These are phyloP conservation scores for Drosophila paucipuncta DNA, from an alignment of 2,888 invertebrate genomes.

Conservation along the genomic window DNA sequence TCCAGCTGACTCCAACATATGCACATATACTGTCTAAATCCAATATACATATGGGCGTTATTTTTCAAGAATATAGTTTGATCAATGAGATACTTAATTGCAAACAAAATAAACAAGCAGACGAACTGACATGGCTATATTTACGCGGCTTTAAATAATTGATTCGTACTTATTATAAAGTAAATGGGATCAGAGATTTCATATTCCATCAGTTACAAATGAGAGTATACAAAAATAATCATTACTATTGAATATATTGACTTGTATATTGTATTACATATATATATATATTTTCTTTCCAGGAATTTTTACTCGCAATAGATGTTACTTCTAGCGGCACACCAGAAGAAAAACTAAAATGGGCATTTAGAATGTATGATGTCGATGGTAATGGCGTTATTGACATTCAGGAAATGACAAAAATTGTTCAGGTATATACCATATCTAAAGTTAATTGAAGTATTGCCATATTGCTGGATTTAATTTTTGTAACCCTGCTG, in stretches of 20 bases:
- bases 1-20: background rate
- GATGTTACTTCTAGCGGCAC: constrained; percentile 99
- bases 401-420: constrained; percentile 99
- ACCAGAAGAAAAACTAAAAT: constrained; percentile 98
- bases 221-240: background rate
- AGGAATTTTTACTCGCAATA: constrained; percentile 99
- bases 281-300: constrained; percentile 6
- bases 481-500: background rate
- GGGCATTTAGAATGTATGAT: constrained; percentile 99
- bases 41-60: background rate
- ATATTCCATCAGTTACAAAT: background rate
- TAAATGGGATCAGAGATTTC: background rate
- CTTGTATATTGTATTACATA: background rate
- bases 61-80: background rate
- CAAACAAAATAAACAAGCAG: background rate
- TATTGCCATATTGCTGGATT: background rate
- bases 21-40: background rate
- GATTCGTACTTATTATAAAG: background rate
- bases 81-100: background rate
- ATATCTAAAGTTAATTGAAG: background rate
- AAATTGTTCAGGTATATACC: constrained; percentile 96
- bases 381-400: constrained; percentile 99
- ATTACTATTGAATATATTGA: background rate
- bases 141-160: background rate
- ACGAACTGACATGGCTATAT: background rate